Conservation (phyloP, 2,113 vertebrate genomes). For the Oreochromis tanganicae region DNA sequence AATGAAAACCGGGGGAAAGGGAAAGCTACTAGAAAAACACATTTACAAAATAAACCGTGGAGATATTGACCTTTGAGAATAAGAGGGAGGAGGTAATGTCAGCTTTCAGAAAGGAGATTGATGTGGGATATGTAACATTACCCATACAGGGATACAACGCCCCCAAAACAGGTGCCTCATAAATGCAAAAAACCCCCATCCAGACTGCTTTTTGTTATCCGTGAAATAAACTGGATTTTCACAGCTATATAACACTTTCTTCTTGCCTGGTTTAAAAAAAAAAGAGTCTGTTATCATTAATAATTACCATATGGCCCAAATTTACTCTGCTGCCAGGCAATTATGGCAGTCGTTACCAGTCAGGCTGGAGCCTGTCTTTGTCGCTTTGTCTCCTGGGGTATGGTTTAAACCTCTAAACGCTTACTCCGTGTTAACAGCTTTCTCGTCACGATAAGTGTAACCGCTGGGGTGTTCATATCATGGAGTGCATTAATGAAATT, state of each 20-base stretch:
- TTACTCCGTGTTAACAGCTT: conserved; percentile 43
- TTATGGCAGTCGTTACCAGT: conserved; percentile 18
- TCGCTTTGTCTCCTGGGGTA: conserved; percentile 4
- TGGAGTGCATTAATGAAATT: conserved; percentile 31
- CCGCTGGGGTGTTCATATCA: conserved; percentile 10
- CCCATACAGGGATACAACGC: background rate
- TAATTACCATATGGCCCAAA: background rate
- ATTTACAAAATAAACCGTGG: background rate
- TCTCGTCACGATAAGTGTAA: conserved; percentile 23
- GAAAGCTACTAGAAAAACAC: background rate
- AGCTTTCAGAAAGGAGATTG: background rate
- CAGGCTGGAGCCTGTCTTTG: background rate
- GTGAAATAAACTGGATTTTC: background rate
- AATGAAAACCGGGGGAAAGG: background rate
- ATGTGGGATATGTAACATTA: background rate
- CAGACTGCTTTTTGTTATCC: background rate
- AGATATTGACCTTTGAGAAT: background rate
- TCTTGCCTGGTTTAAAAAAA: background rate
- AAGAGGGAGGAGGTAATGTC: background rate
- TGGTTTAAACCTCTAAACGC: conserved; percentile 9
- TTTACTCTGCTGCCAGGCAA: background rate
- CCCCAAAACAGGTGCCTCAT: background rate
- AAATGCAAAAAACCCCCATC: background rate
- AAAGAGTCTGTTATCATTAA: background rate
- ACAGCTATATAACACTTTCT: background rate